Evolutionary conservation across 2,888 invertebrate species (phyloP), one percentile per base, ranked within the genome.

Genomic region (Mesorhabditis belari): DNA sequence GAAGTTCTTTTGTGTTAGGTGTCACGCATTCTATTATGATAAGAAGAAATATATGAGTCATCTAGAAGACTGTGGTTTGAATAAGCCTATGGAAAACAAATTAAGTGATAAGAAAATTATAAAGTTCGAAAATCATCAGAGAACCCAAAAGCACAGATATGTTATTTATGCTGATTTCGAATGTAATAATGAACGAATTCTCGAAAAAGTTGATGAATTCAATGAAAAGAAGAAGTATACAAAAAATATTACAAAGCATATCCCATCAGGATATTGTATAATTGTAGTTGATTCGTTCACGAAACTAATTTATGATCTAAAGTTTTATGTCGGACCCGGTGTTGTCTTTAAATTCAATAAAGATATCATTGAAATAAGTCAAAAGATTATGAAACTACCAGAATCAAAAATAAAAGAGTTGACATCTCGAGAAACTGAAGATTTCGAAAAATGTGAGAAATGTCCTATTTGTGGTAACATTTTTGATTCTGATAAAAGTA

Each of bases 151-250:
- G 25, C 64, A 65, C 59, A 27, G 67, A 52, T 70, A 58, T 29
- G 60, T 70, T 19, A 61, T 62, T 52, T 68, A 68, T 58, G 60
- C 64, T 25, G 68, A 68, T 29, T 67, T 68, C 58, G 68, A 68
- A 55, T 52, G 25, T 61, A 57, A 63, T 0, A 69, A 63, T 17
- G 9, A 65, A 49, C 66, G 67, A 35, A 28, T 44, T 29, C 21
- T 19, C 21, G 54, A 19, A 21, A 2, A n/a, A 50, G 28, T 23
- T 50, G 49, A 61, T 57, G 56, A 63, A 23, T 54, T 65, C 26
- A 57, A 58, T 61, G 51, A 49, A 63, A 61, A 57, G 24, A 67
- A 63, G 66, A n/a, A n/a, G n/a, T n/a, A n/a, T n/a, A 69, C 61
- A 52, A 51, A 26, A 35, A 52, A 60, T 66, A 25, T 60, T 54